These are phyloP conservation scores for Anthopleura sola DNA, from an alignment of 64 coral and sea anemone genomes.

Conservation along the genomic window DNA sequence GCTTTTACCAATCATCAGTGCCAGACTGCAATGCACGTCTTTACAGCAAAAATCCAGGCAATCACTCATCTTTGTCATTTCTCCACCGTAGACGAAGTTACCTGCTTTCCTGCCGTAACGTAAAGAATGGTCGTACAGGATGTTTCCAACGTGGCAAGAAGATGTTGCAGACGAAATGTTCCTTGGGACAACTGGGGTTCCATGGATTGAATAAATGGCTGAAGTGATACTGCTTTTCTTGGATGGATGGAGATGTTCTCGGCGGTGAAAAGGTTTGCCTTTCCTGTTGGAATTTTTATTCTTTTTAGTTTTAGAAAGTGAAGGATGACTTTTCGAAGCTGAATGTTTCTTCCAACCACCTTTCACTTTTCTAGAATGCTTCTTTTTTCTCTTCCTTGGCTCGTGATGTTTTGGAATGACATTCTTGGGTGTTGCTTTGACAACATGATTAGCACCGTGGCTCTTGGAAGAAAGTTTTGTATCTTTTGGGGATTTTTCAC, in stretches of 20 bases:
- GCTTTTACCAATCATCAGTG: slow-evolving; percentile 35
- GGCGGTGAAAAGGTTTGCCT: background rate
- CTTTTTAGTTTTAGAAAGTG: background rate
- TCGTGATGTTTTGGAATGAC: background rate
- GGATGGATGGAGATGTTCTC: background rate
- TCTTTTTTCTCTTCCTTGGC: background rate
- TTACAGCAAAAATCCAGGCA: slow-evolving; percentile 42
- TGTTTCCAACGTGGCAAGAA: slow-evolving; percentile 19
- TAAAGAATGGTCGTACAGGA: slow-evolving; percentile 43
- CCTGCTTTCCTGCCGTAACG: slow-evolving; percentile 47
- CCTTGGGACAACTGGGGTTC: background rate
- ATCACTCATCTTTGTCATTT: slow-evolving; percentile 36
- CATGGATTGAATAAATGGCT: background rate
- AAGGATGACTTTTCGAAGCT: background rate
- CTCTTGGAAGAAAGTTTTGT: background rate
- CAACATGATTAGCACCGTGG: background rate
- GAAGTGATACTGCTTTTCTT: background rate
- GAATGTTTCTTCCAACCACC: background rate
- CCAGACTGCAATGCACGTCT: slow-evolving; percentile 33
- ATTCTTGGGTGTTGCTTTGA: background rate
- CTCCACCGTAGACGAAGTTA: slow-evolving; percentile 34
- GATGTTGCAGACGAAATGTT: background rate
- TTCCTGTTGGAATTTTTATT: background rate
- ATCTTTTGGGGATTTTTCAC: background rate
- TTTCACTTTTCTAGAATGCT: background rate